phyloP scores from a whole-genome alignment of 2,113 vertebrate genomes.

The Sus scrofa region DNA sequence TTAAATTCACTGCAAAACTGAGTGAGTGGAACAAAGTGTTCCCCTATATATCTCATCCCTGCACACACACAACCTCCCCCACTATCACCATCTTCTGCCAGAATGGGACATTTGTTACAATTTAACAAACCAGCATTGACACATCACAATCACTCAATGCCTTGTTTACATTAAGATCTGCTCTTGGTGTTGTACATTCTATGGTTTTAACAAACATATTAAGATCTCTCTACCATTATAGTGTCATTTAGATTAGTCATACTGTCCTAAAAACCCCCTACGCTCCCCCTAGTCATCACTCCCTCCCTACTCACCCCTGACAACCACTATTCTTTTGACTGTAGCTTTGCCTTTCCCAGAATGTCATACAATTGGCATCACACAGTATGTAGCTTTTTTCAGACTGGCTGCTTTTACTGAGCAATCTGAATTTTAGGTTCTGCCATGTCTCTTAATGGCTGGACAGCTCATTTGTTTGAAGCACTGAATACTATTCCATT shows the following conservation, averaged over 20 bases:
- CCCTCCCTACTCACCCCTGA: not conserved
- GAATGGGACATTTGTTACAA: too few relatives aligned
- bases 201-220: not conserved
- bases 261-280: not conserved
- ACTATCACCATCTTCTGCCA: not conserved
- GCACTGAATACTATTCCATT: not conserved
- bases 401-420: not conserved
- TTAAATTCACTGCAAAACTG: not conserved
- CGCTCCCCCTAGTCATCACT: not conserved
- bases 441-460: not conserved
- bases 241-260: not conserved
- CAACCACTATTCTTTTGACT: not conserved
- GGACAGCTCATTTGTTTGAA: not conserved
- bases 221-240: not conserved
- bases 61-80: not conserved
- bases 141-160: not conserved
- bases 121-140: fast-evolving
- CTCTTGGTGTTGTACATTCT: not conserved
- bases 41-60: too few relatives aligned
- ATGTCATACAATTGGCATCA: not conserved
- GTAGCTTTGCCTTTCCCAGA: not conserved
- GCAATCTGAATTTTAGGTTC: not conserved
- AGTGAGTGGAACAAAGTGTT: not conserved
- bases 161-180: not conserved
- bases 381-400: not conserved